Conservation (phyloP, 2,888 invertebrate genomes). For the Rotaria macrura region DNA sequence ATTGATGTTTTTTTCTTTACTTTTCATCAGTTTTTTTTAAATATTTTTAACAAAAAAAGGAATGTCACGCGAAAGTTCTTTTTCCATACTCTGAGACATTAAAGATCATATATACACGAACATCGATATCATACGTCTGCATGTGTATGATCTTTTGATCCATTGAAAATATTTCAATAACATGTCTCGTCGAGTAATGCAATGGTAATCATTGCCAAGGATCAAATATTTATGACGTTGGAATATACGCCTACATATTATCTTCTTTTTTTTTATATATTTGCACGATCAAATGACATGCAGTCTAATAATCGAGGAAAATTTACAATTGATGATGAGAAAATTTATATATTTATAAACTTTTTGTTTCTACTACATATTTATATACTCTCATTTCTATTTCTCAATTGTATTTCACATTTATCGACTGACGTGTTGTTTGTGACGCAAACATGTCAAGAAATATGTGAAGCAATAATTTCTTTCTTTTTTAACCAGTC, state of each 20-base stretch:
- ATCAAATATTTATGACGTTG: background rate
- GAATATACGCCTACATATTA: background rate
- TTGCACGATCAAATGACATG: background rate
- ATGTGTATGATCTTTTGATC: too few relatives aligned
- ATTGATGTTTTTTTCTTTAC: background rate
- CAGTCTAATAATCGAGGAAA: too few relatives aligned
- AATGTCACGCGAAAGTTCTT: too few relatives aligned
- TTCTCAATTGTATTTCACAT: too few relatives aligned
- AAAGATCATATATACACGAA: too few relatives aligned
- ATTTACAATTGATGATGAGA: too few relatives aligned
- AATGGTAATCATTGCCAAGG: background rate
- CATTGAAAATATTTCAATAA: background rate
- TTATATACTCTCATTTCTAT: too few relatives aligned
- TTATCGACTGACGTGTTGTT: background rate
- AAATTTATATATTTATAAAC: too few relatives aligned
- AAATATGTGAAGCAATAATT: background rate
- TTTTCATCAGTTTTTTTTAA: background rate
- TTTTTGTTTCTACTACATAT: too few relatives aligned
- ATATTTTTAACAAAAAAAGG: background rate
- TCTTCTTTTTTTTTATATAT: background rate
- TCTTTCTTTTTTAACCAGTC: background rate
- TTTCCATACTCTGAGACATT: too few relatives aligned
- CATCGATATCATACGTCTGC: too few relatives aligned
- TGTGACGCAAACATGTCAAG: background rate
- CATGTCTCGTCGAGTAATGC: background rate